Percentiles rank a stretch among this genome's conserved stretches.
These are phyloP conservation scores for Heliothis subflexa DNA, from an alignment of 1,140 invertebrate genomes.

Conservation along the genomic window DNA sequence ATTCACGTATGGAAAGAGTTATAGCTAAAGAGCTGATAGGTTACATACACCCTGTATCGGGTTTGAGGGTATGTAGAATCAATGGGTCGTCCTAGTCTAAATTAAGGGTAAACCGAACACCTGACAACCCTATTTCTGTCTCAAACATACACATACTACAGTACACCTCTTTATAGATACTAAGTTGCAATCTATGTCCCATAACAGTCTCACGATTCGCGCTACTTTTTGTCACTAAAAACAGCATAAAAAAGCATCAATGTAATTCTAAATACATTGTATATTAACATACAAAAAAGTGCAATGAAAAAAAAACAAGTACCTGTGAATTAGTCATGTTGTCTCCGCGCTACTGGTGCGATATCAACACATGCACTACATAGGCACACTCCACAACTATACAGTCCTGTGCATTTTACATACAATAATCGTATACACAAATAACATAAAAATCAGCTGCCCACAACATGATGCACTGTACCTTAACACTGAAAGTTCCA, in stretches of 20 bases:
- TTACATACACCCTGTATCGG: not conserved
- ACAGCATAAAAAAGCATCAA: constrained; percentile 22
- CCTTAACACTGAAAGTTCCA: constrained; percentile 81
- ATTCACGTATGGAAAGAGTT: not conserved
- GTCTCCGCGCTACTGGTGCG: constrained; percentile 73
- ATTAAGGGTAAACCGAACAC: not conserved
- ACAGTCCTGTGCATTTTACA: constrained; percentile 81
- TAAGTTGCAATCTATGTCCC: constrained; percentile 17
- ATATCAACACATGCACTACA: constrained; percentile 84
- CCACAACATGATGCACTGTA: constrained; percentile 82
- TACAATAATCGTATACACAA: constrained; percentile 76
- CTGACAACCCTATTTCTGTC: not conserved
- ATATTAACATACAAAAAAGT: constrained; percentile 52
- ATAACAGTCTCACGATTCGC: not conserved
- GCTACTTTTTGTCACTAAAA: not conserved
- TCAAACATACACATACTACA: not conserved
- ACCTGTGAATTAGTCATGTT: constrained; percentile 86
- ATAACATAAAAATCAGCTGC: constrained; percentile 76
- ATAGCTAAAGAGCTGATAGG: not conserved
- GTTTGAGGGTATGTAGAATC: not conserved
- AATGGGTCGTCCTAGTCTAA: not conserved
- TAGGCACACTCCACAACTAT: constrained; percentile 77
- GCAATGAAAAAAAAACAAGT: constrained; percentile 60
- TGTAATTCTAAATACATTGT: constrained; percentile 24
- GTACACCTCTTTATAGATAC: not conserved